Evolutionary conservation across 2,797 vertebrate species (phyloP).

Genomic region (Hemitrygon akajei): DNA sequence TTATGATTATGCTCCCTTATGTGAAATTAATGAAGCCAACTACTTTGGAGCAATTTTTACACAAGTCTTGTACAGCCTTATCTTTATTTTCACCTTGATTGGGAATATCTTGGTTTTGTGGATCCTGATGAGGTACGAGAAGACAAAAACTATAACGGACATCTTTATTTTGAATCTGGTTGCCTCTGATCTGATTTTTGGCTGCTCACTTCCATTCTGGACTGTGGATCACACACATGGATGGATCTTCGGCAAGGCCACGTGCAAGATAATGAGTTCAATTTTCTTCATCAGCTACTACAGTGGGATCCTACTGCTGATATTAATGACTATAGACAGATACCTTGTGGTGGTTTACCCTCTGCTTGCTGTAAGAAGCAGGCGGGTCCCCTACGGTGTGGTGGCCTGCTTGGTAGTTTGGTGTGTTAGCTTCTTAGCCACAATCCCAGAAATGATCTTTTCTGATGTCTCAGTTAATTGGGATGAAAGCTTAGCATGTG

Average conservation of each 20-base stretch:
- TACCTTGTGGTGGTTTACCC: slow-evolving; percentile 15
- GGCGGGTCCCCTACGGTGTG: not conserved
- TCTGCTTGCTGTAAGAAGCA: not conserved
- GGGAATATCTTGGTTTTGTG: slow-evolving; percentile 14
- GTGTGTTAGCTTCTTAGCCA: not conserved
- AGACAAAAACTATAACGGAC: not conserved
- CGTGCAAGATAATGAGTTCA: slow-evolving; percentile 16
- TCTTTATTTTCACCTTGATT: not conserved
- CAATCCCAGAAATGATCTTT: slow-evolving; percentile 41
- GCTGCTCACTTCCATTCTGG: slow-evolving; percentile 22
- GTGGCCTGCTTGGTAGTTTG: not conserved
- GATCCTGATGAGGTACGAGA: slow-evolving; percentile 19
- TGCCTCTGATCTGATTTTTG: slow-evolving; percentile 13
- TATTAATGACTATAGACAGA: slow-evolving; percentile 3
- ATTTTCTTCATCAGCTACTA: slow-evolving; percentile 24
- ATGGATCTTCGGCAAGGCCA: slow-evolving; percentile 29
- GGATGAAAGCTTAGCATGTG: not conserved
- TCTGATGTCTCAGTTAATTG: not conserved
- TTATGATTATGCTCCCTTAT: not conserved
- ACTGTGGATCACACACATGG: not conserved
- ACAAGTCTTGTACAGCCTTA: not conserved
- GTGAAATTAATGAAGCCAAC: not conserved
- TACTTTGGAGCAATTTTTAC: not conserved
- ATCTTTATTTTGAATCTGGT: slow-evolving; percentile 26
- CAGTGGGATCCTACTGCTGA: slow-evolving; percentile 28